Evolutionary conservation across 2,888 invertebrate species (phyloP).

Genomic region (Bimastos eiseni): DNA sequence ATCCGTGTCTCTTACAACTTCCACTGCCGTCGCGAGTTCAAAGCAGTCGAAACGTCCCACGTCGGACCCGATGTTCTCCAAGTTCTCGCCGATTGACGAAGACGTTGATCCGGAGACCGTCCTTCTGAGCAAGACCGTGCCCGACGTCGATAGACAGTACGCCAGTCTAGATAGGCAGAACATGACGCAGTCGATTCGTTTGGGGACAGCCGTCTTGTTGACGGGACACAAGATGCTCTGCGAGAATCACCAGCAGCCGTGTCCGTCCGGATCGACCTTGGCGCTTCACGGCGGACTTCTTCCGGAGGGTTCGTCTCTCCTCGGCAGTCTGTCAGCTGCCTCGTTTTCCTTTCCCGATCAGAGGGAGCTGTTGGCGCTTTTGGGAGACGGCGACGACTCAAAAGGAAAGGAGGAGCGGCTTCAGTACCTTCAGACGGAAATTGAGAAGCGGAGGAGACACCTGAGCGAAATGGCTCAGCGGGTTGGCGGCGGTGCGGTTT

Average conservation of each 20-base stretch:
- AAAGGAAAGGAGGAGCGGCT: conserved; percentile 68
- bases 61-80: conserved; percentile 26
- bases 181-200: neutral
- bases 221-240: neutral
- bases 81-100: conserved; percentile 31
- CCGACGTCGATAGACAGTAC: neutral
- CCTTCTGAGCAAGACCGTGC: neutral
- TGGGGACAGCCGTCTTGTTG: neutral
- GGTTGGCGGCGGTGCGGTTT: neutral
- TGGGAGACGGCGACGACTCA: conserved; percentile 64
- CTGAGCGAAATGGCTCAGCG: conserved; percentile 65
- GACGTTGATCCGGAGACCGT: neutral
- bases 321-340: conserved; percentile 1
- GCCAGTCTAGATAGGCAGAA: neutral
- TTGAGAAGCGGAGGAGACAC: conserved; percentile 68
- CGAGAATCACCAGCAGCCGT: neutral
- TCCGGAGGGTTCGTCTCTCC: neutral
- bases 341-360: neutral
- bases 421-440: conserved; percentile 68
- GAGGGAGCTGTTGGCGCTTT: neutral
- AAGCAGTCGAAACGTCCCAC: conserved; percentile 24
- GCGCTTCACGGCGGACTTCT: neutral
- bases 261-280: neutral
- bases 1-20: neutral
- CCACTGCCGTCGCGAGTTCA: neutral